A percentile compares a stretch with the other conserved stretches of the same genome.
These are phyloP conservation scores for Empidonax traillii DNA, from an alignment of 2,113 vertebrate species.

Conservation along the genomic window DNA sequence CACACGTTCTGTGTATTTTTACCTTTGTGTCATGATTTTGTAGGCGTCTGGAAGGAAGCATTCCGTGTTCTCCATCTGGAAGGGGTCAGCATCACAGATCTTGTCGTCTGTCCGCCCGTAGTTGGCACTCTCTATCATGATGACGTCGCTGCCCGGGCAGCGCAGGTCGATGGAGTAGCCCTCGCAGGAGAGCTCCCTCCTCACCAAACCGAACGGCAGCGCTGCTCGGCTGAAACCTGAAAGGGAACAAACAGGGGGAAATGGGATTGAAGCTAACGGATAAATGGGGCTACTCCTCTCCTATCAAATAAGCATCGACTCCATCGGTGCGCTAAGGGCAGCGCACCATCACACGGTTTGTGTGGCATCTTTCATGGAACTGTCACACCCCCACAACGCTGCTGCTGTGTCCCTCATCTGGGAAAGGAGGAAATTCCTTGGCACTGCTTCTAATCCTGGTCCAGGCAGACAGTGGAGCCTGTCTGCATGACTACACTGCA, in stretches of 20 bases:
- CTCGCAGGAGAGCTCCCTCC: constrained; percentile 96
- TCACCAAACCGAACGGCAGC: constrained; percentile 93
- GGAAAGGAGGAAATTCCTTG: not conserved
- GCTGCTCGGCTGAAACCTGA: constrained; percentile 95
- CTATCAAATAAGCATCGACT: not conserved
- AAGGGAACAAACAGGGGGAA: not conserved
- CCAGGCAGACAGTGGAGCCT: not conserved
- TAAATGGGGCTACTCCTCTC: not conserved
- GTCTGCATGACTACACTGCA: not conserved
- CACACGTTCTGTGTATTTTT: not conserved
- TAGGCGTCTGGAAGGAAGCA: constrained; percentile 99
- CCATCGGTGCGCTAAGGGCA: not conserved
- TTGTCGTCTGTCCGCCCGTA: constrained; percentile 98
- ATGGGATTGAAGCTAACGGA: not conserved
- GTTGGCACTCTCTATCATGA: constrained; percentile 98
- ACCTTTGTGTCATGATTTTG: constrained; percentile 99
- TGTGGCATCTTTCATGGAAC: not conserved
- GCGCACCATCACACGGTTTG: not conserved
- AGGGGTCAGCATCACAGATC: constrained; percentile 98
- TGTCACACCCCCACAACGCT: not conserved
- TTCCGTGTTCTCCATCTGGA: constrained; percentile 99
- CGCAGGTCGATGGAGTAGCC: constrained; percentile 98
- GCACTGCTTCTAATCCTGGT: not conserved
- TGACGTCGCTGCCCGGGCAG: constrained; percentile 98
- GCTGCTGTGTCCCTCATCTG: not conserved